Percentiles rank a stretch among this genome's conserved stretches.
Conservation (phyloP, 2,113 vertebrate genomes). For the Xyrauchen texanus region DNA sequence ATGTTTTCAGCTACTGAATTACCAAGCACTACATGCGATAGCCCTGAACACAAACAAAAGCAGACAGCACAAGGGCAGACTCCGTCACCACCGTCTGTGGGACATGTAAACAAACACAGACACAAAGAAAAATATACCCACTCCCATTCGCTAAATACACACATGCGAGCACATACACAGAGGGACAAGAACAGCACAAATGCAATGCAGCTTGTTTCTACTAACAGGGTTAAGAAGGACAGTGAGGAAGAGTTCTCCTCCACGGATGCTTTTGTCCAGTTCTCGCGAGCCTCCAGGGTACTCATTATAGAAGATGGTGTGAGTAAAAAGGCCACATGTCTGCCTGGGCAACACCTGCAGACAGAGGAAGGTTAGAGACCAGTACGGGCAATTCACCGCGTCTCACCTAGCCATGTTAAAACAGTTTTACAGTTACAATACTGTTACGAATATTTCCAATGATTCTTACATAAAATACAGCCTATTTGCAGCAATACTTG, state of each 20-base stretch:
- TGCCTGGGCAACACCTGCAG: slow-evolving; percentile 90
- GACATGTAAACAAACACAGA: too few species aligned
- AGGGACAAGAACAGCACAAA: slow-evolving; percentile 79
- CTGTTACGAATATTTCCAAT: too few species aligned
- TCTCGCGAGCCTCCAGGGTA: slow-evolving; percentile 95
- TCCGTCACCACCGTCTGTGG: too few species aligned
- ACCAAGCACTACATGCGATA: too few species aligned
- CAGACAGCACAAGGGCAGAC: too few species aligned
- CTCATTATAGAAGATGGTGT: slow-evolving; percentile 98
- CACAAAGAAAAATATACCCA: neutral
- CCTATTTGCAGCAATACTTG: too few species aligned
- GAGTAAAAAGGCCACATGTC: slow-evolving; percentile 96
- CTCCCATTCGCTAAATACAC: neutral
- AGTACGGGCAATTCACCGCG: neutral
- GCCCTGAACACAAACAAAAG: too few species aligned
- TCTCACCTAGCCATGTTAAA: too few species aligned
- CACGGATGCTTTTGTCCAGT: slow-evolving; percentile 95
- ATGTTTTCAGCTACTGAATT: too few species aligned
- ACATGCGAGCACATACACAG: slow-evolving; percentile 62
- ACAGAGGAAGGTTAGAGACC: slow-evolving; percentile 12
- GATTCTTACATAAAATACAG: too few species aligned
- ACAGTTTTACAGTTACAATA: too few species aligned
- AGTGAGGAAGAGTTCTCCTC: slow-evolving; percentile 95
- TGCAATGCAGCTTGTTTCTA: neutral
- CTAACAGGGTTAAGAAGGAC: slow-evolving; percentile 94